These are phyloP conservation scores for Papio anubis DNA, from an alignment of 2,113 vertebrate species.

Conservation along the genomic window DNA sequence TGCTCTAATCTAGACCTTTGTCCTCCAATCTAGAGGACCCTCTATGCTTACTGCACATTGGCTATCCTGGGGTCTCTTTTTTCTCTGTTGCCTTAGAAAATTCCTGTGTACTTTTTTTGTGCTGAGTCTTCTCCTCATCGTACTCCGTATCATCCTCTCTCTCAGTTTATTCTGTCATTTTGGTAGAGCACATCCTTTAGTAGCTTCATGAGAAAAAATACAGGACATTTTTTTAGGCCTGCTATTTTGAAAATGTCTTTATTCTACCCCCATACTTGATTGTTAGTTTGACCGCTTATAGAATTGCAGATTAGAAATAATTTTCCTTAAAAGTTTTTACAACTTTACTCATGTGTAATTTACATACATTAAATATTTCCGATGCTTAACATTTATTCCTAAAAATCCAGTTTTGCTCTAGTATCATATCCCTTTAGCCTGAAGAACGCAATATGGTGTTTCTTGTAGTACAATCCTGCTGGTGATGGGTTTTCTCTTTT, in stretches of 20 bases:
- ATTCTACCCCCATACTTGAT: neutral
- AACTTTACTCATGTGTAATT: neutral
- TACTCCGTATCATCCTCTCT: neutral
- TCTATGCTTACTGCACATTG: neutral
- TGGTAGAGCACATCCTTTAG: neutral
- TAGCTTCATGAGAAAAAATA: neutral
- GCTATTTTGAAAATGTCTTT: neutral
- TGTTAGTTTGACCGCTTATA: constrained; percentile 4
- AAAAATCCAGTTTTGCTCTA: neutral
- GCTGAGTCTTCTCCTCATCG: neutral
- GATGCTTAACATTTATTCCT: neutral
- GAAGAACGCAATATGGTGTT: neutral
- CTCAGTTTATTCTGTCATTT: neutral
- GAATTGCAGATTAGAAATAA: constrained; percentile 25
- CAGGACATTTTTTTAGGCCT: neutral
- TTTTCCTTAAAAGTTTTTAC: neutral
- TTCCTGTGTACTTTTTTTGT: neutral
- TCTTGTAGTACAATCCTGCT: neutral
- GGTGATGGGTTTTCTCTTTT: neutral
- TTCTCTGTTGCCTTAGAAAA: neutral
- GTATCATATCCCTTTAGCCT: neutral
- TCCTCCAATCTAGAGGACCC: neutral
- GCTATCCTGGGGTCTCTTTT: neutral
- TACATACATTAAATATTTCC: neutral
- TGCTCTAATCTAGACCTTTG: neutral